Base-by-base conservation (phyloP, 1,140 invertebrate species). In the Vollenhovia emeryi region DNA sequence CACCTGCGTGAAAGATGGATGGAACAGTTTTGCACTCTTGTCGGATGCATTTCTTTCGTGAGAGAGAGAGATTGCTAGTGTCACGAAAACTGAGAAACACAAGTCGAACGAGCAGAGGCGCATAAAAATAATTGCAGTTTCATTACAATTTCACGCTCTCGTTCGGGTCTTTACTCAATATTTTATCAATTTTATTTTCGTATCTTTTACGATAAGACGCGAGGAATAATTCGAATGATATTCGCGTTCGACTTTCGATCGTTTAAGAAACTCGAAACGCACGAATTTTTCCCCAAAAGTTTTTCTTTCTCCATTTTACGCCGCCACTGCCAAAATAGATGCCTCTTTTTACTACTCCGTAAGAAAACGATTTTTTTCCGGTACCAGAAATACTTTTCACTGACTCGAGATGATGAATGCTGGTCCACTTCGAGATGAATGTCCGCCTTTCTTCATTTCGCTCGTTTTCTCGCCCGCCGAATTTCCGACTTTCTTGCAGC, bases 111-210 rank as follows among this genome's bases (percentile, higher is more conserved):
- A 5, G 36, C 13, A 11, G 30, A 21, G 33, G 27, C 52, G 13
- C 52, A 52, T 52, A 4, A 50, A 52, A 74, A 33, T 73, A 55
- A 52, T 73, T 13, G n/a, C 48, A 48, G 40, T 30, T 60, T 55
- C 48, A 27, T 57, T 57, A 27, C 9, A 50, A 36, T 64, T 30
- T 75, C 24, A 43, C 6, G 2, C 7, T 52, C 11, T 62, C 59
- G 8, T 33, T 62, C 18, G 8, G 7, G 13, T 36, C 13, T 18
- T 74, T 40, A 59, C 40, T 55, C 9, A 57, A 75, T 75, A 75
- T 74, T 74, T 43, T n/a, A 66, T 18, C 3, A 36, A 11, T 36
- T 36, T 33, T 64, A 30, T 48, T 78, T 52, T 36, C 33, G 33
- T 21, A 4, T 40, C 33, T 43, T 64, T 40, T 64, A 66, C 43